phyloP scores from a whole-genome alignment of 2,113 vertebrate species.

The Pica pica region DNA sequence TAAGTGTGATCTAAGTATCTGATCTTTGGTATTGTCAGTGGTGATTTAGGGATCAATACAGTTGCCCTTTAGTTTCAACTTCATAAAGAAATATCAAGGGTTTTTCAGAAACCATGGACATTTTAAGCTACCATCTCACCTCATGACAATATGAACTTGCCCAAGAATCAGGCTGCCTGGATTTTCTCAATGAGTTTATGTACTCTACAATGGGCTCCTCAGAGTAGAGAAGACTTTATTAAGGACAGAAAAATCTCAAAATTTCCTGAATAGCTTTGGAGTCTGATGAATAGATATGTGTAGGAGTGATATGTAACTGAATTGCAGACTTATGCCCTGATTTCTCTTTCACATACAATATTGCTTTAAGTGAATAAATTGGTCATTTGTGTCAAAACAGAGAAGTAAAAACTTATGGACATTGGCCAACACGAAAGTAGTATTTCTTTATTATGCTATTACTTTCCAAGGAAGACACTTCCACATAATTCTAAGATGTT shows the following conservation, averaged over 20 bases:
- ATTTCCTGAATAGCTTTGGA: neutral
- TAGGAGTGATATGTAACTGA: neutral
- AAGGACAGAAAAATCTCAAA: neutral
- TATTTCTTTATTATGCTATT: neutral
- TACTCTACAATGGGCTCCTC: neutral
- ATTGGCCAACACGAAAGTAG: neutral
- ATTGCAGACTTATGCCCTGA: neutral
- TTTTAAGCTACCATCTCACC: neutral
- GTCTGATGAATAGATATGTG: neutral
- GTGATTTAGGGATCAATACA: neutral
- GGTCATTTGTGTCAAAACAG: neutral
- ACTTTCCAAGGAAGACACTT: neutral
- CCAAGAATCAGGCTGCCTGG: neutral
- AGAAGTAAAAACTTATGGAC: neutral
- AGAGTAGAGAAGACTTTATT: neutral
- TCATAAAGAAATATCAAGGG: neutral
- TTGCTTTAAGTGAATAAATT: neutral
- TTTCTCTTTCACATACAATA: neutral
- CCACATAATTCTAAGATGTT: neutral
- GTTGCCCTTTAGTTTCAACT: neutral
- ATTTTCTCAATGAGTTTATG: neutral
- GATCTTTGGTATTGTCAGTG: neutral
- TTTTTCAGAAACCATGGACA: neutral
- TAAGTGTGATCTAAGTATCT: neutral
- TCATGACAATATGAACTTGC: neutral